Evolutionary conservation across 2,888 invertebrate species (phyloP).

Genomic region (Diplazon laetatorius): DNA sequence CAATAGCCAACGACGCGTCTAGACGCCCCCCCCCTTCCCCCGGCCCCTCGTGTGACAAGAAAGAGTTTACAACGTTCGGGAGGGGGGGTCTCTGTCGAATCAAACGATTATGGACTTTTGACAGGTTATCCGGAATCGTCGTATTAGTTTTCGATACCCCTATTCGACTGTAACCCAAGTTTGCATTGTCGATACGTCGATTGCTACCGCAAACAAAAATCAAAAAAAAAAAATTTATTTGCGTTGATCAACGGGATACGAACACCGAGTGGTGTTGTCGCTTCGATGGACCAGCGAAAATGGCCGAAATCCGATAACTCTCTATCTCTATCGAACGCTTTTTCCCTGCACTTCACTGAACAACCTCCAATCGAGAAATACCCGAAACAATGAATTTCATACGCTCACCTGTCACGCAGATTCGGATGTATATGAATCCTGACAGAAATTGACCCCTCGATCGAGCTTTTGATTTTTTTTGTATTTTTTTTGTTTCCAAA

Average conservation of each 20-base stretch:
- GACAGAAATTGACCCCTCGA: too few relatives aligned
- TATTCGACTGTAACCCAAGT: background rate
- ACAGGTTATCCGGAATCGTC: conserved; percentile 8
- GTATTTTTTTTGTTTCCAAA: too few relatives aligned
- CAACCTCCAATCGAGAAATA: background rate
- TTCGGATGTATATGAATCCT: background rate
- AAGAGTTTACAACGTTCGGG: too few relatives aligned
- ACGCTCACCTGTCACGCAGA: background rate
- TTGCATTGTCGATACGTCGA: background rate
- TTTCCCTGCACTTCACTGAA: background rate
- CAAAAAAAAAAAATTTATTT: conserved; percentile 15
- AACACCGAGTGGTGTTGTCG: background rate
- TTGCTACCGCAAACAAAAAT: conserved; percentile 14
- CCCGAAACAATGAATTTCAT: background rate
- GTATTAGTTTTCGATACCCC: conserved; percentile 42
- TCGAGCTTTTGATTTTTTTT: too few relatives aligned
- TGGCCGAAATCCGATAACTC: background rate
- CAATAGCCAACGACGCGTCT: conserved; percentile 62
- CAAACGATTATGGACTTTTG: conserved; percentile 51
- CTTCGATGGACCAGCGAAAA: background rate
- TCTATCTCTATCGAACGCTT: background rate
- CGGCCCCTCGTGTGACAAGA: conserved; percentile 20
- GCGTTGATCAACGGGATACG: background rate
- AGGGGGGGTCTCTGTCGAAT: conserved; percentile 20
- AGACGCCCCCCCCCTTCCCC: too few relatives aligned